These are phyloP conservation scores for Zosterops borbonicus DNA, from an alignment of 2,113 vertebrate genomes.

Conservation along the genomic window DNA sequence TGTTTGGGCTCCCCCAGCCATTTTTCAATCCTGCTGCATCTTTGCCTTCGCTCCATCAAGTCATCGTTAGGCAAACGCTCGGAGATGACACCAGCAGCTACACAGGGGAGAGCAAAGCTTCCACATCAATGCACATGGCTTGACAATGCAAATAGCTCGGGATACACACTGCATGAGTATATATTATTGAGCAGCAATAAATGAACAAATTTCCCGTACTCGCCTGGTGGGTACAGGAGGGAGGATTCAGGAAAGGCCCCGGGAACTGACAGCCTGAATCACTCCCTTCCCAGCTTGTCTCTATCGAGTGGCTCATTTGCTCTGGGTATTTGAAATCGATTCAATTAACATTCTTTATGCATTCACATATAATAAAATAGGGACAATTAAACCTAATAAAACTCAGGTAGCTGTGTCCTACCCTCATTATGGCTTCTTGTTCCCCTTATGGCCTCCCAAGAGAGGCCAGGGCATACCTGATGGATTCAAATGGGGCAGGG, in stretches of 20 bases:
- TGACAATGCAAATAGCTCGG: constrained; percentile 50
- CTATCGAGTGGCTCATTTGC: not conserved
- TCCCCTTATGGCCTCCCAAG: not conserved
- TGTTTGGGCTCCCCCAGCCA: not conserved
- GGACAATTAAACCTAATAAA: constrained; percentile 24
- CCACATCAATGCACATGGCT: constrained; percentile 37
- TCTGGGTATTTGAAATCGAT: not conserved
- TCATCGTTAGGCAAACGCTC: not conserved
- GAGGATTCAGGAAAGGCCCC: not conserved
- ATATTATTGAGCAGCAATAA: constrained; percentile 72
- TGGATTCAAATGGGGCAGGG: not conserved
- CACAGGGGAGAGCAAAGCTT: constrained; percentile 32
- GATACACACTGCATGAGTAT: constrained; percentile 30
- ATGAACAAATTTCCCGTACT: constrained; percentile 59
- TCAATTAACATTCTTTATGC: constrained; percentile 18
- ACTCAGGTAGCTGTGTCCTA: not conserved
- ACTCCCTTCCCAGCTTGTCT: not conserved
- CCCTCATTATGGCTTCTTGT: not conserved
- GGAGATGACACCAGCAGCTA: not conserved
- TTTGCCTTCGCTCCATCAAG: not conserved
- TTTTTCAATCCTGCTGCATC: not conserved
- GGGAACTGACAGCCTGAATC: not conserved
- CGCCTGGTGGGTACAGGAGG: not conserved
- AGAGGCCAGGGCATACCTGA: not conserved
- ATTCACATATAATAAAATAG: not conserved